Evolutionary conservation across 2,888 invertebrate genomes (phyloP).

Genomic region (Cephus sareptanus): DNA sequence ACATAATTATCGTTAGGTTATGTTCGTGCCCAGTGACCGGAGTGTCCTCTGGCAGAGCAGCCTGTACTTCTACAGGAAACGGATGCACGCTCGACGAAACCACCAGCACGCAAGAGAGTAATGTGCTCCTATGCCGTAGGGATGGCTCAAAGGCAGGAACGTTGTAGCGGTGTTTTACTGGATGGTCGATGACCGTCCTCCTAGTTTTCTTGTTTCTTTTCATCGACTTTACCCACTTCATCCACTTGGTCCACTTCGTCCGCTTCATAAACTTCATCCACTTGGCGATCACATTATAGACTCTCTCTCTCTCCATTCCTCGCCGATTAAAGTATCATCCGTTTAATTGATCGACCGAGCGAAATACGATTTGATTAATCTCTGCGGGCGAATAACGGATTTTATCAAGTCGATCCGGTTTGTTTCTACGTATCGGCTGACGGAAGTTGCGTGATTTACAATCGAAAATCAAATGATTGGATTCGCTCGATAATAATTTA

Average conservation of each 20-base stretch:
- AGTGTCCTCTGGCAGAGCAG: conserved; percentile 48
- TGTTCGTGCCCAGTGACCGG: conserved; percentile 50
- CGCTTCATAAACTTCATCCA: conserved; percentile 31
- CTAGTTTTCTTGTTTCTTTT: conserved; percentile 29
- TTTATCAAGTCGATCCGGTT: neutral
- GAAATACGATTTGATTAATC: neutral
- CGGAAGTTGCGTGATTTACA: neutral
- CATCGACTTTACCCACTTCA: conserved; percentile 31
- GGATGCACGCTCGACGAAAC: conserved; percentile 63
- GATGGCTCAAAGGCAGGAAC: conserved; percentile 17
- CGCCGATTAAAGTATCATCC: conserved; percentile 2
- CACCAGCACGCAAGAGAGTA: conserved; percentile 10
- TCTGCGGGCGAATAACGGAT: neutral
- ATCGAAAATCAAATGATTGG: neutral
- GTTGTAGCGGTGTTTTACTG: conserved; percentile 17
- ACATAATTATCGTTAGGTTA: conserved; percentile 38
- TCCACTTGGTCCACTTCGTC: conserved; percentile 31
- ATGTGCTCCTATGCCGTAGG: neutral
- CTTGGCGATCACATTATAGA: conserved; percentile 22
- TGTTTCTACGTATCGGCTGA: neutral
- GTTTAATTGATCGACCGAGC: neutral
- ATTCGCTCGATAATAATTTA: too few species aligned
- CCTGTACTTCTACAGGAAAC: conserved; percentile 52
- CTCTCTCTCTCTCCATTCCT: conserved; percentile 10
- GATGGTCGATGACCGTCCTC: conserved; percentile 21